Evolutionary conservation across 1,140 invertebrate species (phyloP).

Genomic region (Calosoma granatense): DNA sequence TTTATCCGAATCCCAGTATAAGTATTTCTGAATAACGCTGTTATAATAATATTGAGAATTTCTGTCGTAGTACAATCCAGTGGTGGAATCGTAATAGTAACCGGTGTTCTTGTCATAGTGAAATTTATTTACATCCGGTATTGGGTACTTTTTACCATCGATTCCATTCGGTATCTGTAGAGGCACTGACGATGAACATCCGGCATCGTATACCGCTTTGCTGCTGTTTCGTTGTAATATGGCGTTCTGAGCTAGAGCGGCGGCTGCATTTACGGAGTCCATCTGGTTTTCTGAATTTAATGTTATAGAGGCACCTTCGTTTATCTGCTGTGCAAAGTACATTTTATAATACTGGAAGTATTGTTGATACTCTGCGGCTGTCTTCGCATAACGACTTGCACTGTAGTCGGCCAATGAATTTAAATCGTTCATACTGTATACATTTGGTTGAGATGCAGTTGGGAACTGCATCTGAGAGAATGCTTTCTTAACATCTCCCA

Average conservation of each 20-base stretch:
- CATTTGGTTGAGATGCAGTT: conserved; percentile 26
- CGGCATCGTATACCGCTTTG: conserved; percentile 30
- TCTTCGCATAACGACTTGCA: conserved; percentile 65
- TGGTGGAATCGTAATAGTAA: conserved; percentile 91
- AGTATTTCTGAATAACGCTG: conserved; percentile 76
- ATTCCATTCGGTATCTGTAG: conserved; percentile 39
- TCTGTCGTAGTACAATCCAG: conserved; percentile 91
- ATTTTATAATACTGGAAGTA: conserved; percentile 70
- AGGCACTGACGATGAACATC: conserved; percentile 22
- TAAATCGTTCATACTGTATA: conserved; percentile 57
- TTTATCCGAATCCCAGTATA: conserved; percentile 87
- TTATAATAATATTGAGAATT: conserved; percentile 93
- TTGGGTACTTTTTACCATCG: conserved; percentile 54
- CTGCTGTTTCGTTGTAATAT: conserved; percentile 65
- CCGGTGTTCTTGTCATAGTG: conserved; percentile 92
- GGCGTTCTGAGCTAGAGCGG: conserved; percentile 80
- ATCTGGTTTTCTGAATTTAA: conserved; percentile 48
- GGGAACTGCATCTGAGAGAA: conserved; percentile 32
- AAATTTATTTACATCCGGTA: conserved; percentile 85
- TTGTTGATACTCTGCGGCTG: conserved; percentile 57
- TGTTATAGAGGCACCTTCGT: conserved; percentile 44
- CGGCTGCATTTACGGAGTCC: conserved; percentile 69
- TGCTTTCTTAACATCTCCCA: conserved; percentile 33
- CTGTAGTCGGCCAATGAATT: conserved; percentile 68
- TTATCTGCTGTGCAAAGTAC: conserved; percentile 68